Percentiles rank a stretch among this genome's conserved stretches.
phyloP scores from a whole-genome alignment of 2,888 invertebrate species.

The Brachyptera risi region DNA sequence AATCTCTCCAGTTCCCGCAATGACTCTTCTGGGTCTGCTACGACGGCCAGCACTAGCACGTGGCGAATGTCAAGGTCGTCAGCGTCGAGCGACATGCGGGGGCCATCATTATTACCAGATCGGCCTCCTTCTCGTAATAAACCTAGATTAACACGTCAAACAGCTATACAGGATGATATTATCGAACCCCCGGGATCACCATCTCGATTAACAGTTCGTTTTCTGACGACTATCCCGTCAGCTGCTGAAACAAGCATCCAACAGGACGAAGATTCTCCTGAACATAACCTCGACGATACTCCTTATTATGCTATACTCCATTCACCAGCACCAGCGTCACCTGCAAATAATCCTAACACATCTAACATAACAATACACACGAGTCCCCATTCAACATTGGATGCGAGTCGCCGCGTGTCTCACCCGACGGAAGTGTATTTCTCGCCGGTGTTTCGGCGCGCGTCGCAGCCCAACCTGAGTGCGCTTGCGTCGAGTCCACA shows the following conservation, averaged over 20 bases:
- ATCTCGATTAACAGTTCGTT: slow-evolving; percentile 53
- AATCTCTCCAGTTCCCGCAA: slow-evolving; percentile 86
- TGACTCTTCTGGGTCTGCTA: slow-evolving; percentile 85
- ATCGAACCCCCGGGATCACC: slow-evolving; percentile 59
- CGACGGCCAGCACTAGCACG: slow-evolving; percentile 85
- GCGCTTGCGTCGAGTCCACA: not conserved
- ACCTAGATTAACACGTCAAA: slow-evolving; percentile 74
- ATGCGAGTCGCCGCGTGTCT: not conserved
- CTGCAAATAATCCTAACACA: slow-evolving; percentile 30
- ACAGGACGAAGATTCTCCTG: slow-evolving; percentile 50
- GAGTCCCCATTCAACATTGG: slow-evolving; percentile 21
- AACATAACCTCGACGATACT: not conserved
- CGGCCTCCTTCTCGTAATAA: slow-evolving; percentile 48
- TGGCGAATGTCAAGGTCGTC: slow-evolving; percentile 86
- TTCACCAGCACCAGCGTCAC: slow-evolving; percentile 35
- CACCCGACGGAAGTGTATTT: slow-evolving; percentile 2
- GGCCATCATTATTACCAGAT: slow-evolving; percentile 35
- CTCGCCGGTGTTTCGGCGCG: not conserved
- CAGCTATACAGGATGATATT: slow-evolving; percentile 69
- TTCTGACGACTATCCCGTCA: slow-evolving; percentile 68
- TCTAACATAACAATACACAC: slow-evolving; percentile 30
- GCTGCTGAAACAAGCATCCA: slow-evolving; percentile 68
- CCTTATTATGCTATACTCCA: slow-evolving; percentile 38
- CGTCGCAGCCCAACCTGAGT: slow-evolving; percentile 10
- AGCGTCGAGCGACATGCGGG: slow-evolving; percentile 54